Base-by-base conservation (phyloP, 1,140 invertebrate species). In the Bursaphelenchus mucronatus region DNA sequence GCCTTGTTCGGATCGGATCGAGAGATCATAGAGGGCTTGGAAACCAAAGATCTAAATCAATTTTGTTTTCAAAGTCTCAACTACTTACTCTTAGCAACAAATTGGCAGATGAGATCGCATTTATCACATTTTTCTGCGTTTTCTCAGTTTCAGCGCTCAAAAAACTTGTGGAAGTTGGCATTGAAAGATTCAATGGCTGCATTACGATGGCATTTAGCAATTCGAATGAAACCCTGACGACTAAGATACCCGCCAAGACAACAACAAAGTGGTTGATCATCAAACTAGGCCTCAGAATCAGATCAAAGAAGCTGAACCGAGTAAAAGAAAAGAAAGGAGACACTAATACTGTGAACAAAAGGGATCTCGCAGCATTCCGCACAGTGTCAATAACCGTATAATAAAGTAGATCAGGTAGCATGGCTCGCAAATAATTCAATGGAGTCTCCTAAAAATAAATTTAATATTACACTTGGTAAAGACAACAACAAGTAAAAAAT, bases 1-100 rank as follows among this genome's bases (percentile, higher is more conserved):
- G 15, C 13, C 30, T 13, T 43, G 13, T 11, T 44, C 10, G 17
- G 57, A 59, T 13, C 40, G 41, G 1, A 15, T 11, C 41, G 57
- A 39, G 40, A 39, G 13, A 15, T 59, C 57, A 15, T 43, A 11
- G 13, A 59, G 40, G 11, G 57, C 57, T 13, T 11, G 40, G 45
- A 59, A 50, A 44, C 57, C 57, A 44, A 59, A 59, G 40, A 40
- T 11, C 57, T 59, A 59, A 40, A 50, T 39, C 10, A 59, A n/a
- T 50, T 3, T 11, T 44, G 11, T 1, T 11, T 57, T 11, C 40
- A 43, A n/a, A 2, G 11, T 3, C 11, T 59, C 10, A 41, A 15
- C 11, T 15, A 59, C 41, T 55, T 44, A 59, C 57, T 7, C 57
- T 39, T 17, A 59, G 40, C 57, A 59, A 50, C 19, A 44, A 39